These are phyloP conservation scores for Lota lota DNA, from an alignment of 2,113 vertebrate genomes.

Conservation along the genomic window DNA sequence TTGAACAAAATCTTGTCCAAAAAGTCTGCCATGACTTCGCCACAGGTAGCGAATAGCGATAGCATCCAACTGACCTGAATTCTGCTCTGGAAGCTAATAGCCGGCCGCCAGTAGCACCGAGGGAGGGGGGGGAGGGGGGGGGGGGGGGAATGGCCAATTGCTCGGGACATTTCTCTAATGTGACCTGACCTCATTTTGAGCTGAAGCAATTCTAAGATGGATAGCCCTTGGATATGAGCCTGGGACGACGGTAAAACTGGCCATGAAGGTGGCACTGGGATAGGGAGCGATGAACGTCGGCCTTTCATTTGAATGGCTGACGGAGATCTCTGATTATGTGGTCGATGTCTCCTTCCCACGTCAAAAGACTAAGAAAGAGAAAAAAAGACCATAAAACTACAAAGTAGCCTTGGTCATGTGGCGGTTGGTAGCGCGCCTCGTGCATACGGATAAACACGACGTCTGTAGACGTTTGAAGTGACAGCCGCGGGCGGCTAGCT, in stretches of 20 bases:
- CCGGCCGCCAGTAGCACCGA: neutral
- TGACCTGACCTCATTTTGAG: slow-evolving; percentile 28
- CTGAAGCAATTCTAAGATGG: neutral
- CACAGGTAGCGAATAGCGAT: no score
- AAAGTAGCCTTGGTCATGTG: no score
- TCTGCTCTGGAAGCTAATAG: neutral
- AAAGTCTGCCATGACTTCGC: no score
- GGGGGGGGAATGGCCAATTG: no score
- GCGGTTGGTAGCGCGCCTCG: neutral
- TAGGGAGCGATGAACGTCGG: slow-evolving; percentile 19
- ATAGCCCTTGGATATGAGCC: neutral
- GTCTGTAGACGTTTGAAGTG: no score
- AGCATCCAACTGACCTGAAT: neutral
- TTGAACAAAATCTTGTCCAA: no score
- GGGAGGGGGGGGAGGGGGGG: no score
- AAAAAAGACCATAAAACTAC: no score
- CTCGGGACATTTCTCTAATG: slow-evolving; percentile 17
- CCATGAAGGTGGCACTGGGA: neutral
- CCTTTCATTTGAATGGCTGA: slow-evolving; percentile 13
- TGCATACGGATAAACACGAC: no score
- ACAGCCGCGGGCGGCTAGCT: no score
- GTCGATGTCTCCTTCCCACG: neutral
- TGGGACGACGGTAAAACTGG: neutral
- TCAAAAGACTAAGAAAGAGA: no score
- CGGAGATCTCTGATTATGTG: slow-evolving; percentile 35